Base-by-base conservation (phyloP, 2,797 vertebrate genomes). In the Dryobates pubescens region DNA sequence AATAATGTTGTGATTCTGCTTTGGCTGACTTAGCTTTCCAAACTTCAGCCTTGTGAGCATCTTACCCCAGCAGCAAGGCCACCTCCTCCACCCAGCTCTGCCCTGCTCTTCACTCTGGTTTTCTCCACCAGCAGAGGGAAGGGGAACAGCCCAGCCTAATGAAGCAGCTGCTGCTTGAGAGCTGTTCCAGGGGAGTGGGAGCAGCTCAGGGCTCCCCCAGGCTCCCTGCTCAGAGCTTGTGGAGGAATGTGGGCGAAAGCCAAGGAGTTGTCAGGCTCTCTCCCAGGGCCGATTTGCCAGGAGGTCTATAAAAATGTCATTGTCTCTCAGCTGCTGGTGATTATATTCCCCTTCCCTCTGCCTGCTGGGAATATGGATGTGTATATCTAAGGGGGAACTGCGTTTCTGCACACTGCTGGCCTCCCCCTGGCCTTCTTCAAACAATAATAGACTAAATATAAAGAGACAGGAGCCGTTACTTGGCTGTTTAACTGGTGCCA, bases 221-320 rank as follows among this genome's bases (percentile, higher is more conserved):
- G 57, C 24, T 69, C 94, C 86, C 91, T 2, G 59, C 45, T 13
- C 77, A 65, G 88, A 57, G 62, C 83, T 91, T 47, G 63, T 7
- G 2, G 68, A 93, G 94, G 96, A 97, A 97, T 69, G 70, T 65
- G 89, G 92, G 83, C 20, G 59, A 94, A 83, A 97, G 97, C 96
- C 97, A 97, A 96, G 64, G 96, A 82, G 87, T 94, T 96, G 95
- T 97, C 97, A 96, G 89, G 76, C 89, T 92, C 85, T 82, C 93
- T 97, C 95, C 94, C 89, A 65, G 72, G 45, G 64, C 89, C 77
- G 83, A 41, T 91, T 84, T 97, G 97, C 97, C 97, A 97, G 96
- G 96, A 97, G 96, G 94, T 93, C 97, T 95, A 98, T 97, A 97
- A 98, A 98, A 97, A 97, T 89, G 97, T 98, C 97, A 95, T 96